phyloP scores from a whole-genome alignment of 2,797 vertebrate species.

The Pogonophryne albipinna region DNA sequence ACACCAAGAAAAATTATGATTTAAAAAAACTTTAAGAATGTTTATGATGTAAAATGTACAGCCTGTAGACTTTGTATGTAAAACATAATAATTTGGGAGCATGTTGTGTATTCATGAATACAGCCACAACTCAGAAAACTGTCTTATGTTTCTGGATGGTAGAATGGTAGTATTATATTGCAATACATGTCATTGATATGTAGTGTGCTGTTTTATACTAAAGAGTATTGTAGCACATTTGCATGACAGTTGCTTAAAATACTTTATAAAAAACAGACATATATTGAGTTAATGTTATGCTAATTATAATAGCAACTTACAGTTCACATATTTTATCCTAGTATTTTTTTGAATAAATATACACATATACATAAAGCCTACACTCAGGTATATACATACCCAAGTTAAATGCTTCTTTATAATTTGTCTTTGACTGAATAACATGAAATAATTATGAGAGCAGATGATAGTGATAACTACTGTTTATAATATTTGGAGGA shows the following conservation, averaged over 20 bases:
- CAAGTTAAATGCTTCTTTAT: conserved; percentile 3
- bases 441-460: not conserved
- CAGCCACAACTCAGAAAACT: too few relatives aligned
- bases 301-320: not conserved
- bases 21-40: not conserved
- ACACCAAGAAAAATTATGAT: not conserved
- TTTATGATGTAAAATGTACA: conserved; percentile 7
- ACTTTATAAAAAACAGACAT: not conserved
- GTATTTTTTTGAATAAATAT: not conserved
- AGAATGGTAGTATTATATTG: not conserved
- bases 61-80: not conserved
- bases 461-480: not conserved
- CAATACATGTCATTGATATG: not conserved
- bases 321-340: not conserved
- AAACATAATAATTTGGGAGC: not conserved
- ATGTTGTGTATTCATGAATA: too few relatives aligned
- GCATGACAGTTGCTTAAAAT: not conserved
- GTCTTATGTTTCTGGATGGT: not conserved
- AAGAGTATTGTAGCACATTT: not conserved
- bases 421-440: conserved; percentile 1
- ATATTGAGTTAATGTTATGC: not conserved
- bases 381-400: not conserved
- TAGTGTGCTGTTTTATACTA: not conserved
- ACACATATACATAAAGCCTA: not conserved
- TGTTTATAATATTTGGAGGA: not conserved